Conservation (phyloP, 2,888 invertebrate species). For the Xestia xanthographa region DNA sequence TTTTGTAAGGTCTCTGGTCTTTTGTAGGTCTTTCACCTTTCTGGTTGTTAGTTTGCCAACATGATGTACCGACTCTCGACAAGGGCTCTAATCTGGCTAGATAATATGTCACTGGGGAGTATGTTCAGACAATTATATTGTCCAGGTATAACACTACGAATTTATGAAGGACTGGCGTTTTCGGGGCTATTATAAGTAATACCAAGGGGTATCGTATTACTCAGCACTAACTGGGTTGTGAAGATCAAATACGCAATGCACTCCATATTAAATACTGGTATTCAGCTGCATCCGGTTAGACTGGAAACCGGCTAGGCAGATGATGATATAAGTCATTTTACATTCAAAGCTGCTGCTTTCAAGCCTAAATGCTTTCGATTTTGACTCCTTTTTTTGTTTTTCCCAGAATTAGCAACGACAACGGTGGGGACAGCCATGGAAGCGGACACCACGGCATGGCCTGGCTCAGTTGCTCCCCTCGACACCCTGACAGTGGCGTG, state of each 20-base stretch:
- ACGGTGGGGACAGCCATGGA: slow-evolving; percentile 86
- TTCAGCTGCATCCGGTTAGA: background rate
- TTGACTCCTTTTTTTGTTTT: slow-evolving; percentile 27
- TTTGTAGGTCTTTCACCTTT: no score
- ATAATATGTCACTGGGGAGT: no score
- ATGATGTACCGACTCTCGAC: no score
- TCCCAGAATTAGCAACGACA: slow-evolving; percentile 81
- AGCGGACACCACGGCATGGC: slow-evolving; percentile 80
- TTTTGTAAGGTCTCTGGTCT: no score
- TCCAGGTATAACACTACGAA: no score
- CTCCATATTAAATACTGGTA: background rate
- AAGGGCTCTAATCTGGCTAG: no score
- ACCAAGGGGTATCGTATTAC: no score
- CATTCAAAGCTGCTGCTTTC: background rate
- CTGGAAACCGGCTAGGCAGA: background rate
- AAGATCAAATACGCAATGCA: background rate
- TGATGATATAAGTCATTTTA: background rate
- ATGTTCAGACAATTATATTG: no score
- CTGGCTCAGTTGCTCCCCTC: slow-evolving; percentile 82
- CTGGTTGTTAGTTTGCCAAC: no score
- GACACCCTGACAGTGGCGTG: slow-evolving; percentile 86
- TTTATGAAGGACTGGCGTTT: no score
- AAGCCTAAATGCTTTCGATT: background rate
- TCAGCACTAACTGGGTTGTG: background rate
- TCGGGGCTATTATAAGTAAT: no score